Evolutionary conservation across 2,113 vertebrate species (phyloP).

Genomic region (Chloropsis cyanopogon): DNA sequence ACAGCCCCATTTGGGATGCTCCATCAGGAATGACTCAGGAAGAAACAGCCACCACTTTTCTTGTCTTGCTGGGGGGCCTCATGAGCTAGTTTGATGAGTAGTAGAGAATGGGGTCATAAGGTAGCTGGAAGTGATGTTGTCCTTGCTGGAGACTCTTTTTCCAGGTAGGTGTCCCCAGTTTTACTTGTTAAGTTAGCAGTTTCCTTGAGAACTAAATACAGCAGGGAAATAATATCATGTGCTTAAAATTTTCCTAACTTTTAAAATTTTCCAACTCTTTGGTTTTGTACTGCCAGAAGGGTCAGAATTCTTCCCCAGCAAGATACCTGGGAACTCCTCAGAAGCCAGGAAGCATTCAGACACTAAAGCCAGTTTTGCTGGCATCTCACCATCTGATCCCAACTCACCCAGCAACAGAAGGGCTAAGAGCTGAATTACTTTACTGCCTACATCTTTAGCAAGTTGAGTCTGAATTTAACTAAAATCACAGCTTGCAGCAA

Average conservation of each 20-base stretch:
- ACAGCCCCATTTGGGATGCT: neutral
- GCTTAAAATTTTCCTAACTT: neutral
- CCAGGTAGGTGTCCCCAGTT: neutral
- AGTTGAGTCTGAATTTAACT: neutral
- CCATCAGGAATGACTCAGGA: neutral
- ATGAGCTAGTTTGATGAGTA: neutral
- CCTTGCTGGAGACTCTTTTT: neutral
- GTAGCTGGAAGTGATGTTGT: neutral
- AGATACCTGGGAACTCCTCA: neutral
- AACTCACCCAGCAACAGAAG: neutral
- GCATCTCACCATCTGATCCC: neutral
- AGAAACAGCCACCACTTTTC: neutral
- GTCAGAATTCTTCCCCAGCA: neutral
- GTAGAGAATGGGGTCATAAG: neutral
- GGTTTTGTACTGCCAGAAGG: neutral
- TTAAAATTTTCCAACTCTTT: neutral
- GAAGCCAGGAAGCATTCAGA: neutral
- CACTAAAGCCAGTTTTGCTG: neutral
- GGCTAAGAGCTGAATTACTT: conserved; percentile 34
- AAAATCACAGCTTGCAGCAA: conserved; percentile 25
- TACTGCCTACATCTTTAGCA: neutral
- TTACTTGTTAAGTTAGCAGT: neutral
- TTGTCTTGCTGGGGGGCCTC: neutral
- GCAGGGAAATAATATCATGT: neutral
- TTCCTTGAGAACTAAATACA: neutral